These are phyloP conservation scores for Euproctis similis DNA, from an alignment of 2,888 invertebrate species.

Conservation along the genomic window DNA sequence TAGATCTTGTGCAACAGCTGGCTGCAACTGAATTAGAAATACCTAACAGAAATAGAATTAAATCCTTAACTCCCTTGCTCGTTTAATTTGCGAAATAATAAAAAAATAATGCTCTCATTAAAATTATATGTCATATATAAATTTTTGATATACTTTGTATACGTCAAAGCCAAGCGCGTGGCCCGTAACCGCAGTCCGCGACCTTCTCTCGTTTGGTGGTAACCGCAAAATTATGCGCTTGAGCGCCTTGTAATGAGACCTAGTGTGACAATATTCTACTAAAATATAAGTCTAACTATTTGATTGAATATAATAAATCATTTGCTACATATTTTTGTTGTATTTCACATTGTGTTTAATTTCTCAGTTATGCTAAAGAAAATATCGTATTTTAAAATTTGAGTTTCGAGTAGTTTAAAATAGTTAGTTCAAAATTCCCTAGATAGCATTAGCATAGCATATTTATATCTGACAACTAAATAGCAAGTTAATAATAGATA, in stretches of 20 bases:
- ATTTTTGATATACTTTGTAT: conserved; percentile 14
- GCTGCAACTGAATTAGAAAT: no score
- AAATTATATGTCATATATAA: conserved; percentile 12
- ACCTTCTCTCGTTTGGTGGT: conserved; percentile 49
- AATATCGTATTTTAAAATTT: no score
- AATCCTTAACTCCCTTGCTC: not conserved
- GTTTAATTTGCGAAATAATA: conserved; percentile 6
- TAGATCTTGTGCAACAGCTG: no score
- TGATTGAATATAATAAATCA: not conserved
- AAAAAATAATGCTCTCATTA: conserved; percentile 20
- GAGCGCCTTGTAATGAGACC: conserved; percentile 57
- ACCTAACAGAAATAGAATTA: not conserved
- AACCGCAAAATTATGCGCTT: conserved; percentile 69
- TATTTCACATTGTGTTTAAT: no score
- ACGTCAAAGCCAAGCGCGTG: conserved; percentile 37
- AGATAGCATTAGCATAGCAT: no score
- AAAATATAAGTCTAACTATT: not conserved
- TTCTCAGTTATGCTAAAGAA: no score
- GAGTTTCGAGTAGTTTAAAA: no score
- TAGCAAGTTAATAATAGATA: no score
- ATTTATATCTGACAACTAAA: no score
- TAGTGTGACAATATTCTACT: conserved; percentile 20
- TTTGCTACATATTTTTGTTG: no score
- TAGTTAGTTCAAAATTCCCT: no score
- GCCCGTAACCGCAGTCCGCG: conserved; percentile 39